A percentile compares a stretch with the other conserved stretches of the same genome.
Evolutionary conservation across 2,888 invertebrate species (phyloP).

Genomic region (Punctoribates punctum): DNA sequence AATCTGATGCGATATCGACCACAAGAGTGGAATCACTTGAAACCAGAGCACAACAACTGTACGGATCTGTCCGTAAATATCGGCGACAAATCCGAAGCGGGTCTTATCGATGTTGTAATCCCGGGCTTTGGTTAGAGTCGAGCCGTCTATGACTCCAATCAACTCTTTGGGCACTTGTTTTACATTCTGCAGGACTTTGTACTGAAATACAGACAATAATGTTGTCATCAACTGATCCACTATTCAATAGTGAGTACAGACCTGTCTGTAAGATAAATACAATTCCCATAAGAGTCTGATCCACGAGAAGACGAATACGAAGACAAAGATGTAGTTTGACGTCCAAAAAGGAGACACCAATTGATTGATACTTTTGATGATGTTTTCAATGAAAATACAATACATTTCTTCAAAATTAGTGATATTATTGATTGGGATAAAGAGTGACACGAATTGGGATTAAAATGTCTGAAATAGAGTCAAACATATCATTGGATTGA

Average conservation of each 20-base stretch:
- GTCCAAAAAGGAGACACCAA: conserved; percentile 31
- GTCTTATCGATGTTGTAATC: conserved; percentile 82
- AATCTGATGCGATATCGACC: conserved; percentile 50
- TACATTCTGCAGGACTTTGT: conserved; percentile 61
- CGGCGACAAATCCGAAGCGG: conserved; percentile 63
- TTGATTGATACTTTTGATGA: not conserved
- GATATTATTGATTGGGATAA: no score
- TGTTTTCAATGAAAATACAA: no score
- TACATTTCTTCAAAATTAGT: no score
- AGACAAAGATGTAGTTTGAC: conserved; percentile 41
- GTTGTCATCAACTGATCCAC: not conserved
- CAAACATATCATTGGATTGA: no score
- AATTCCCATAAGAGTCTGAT: conserved; percentile 74
- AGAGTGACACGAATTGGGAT: no score
- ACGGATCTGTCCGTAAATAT: not conserved
- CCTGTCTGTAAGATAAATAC: conserved; percentile 76
- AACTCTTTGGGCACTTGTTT: conserved; percentile 71
- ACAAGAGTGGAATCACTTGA: conserved; percentile 57
- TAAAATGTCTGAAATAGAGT: no score
- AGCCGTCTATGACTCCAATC: conserved; percentile 69
- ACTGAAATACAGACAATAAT: conserved; percentile 58
- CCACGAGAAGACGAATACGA: conserved; percentile 52
- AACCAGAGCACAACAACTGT: conserved; percentile 48
- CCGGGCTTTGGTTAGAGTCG: conserved; percentile 85
- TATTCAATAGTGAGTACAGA: conserved; percentile 52